Conservation (phyloP, 2,888 invertebrate species). For the Pollenia angustigena region DNA sequence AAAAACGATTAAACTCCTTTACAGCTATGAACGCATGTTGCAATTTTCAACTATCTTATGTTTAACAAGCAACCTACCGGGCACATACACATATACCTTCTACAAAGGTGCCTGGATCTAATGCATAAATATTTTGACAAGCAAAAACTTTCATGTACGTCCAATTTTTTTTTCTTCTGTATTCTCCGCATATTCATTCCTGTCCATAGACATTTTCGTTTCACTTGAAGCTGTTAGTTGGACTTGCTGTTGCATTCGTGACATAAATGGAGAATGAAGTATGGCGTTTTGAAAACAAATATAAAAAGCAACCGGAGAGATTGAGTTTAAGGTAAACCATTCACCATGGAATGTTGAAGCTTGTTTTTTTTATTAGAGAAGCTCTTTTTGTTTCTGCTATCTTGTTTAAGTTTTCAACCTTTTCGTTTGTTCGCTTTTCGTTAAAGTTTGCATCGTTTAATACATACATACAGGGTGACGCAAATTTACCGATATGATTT, state of each 20-base stretch:
- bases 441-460: slow-evolving; percentile 40
- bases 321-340: slow-evolving; percentile 62
- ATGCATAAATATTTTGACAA: slow-evolving; percentile 49
- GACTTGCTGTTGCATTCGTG: slow-evolving; percentile 36
- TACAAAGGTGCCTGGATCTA: slow-evolving; percentile 20
- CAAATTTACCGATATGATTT: too few relatives aligned
- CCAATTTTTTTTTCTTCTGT: slow-evolving; percentile 4
- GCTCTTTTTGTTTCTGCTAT: not conserved
- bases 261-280: slow-evolving; percentile 29
- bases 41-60: slow-evolving; percentile 10
- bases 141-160: slow-evolving; percentile 42
- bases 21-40: not conserved
- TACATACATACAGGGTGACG: not conserved
- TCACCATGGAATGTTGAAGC: slow-evolving; percentile 28
- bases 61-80: not conserved
- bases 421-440: slow-evolving; percentile 3
- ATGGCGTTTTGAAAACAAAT: slow-evolving; percentile 44
- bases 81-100: slow-evolving; percentile 8
- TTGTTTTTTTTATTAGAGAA: not conserved
- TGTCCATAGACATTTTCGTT: slow-evolving; percentile 43
- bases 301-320: slow-evolving; percentile 45
- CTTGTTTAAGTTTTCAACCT: not conserved
- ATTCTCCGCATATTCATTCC: slow-evolving; percentile 14
- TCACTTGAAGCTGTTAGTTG: slow-evolving; percentile 46
- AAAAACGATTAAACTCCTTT: slow-evolving; percentile 21